These are phyloP conservation scores for Theristicus caerulescens DNA, from an alignment of 2,113 vertebrate genomes.

Conservation along the genomic window DNA sequence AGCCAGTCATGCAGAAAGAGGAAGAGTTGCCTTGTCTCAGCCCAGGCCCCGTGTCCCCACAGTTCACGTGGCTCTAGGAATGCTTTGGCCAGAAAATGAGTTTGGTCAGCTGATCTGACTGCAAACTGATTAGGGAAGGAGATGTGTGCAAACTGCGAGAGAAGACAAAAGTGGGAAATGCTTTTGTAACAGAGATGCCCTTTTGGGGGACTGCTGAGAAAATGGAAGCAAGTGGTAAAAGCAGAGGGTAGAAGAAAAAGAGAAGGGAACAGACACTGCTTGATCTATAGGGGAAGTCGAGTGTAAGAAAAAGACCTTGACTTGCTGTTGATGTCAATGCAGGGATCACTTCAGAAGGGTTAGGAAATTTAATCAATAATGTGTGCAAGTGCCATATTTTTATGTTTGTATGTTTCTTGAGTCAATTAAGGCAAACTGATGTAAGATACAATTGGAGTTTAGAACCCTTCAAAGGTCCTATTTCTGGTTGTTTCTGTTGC, in stretches of 20 bases:
- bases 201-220: background rate
- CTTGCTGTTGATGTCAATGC: background rate
- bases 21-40: background rate
- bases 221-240: background rate
- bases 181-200: background rate
- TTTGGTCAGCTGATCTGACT: background rate
- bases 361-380: background rate
- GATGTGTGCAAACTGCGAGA: background rate
- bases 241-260: background rate
- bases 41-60: background rate
- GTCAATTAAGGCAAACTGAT: background rate
- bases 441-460: background rate
- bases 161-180: background rate
- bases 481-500: slow-evolving; percentile 37
- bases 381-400: background rate
- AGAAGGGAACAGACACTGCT: background rate
- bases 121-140: background rate
- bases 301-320: background rate
- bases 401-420: slow-evolving; percentile 26
- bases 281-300: background rate
- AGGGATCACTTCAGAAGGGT: background rate
- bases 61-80: background rate
- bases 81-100: background rate
- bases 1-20: background rate
- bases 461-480: slow-evolving; percentile 39